Conservation (phyloP, 92 coral and sea anemone genomes). For the Micromussa lordhowensis region DNA sequence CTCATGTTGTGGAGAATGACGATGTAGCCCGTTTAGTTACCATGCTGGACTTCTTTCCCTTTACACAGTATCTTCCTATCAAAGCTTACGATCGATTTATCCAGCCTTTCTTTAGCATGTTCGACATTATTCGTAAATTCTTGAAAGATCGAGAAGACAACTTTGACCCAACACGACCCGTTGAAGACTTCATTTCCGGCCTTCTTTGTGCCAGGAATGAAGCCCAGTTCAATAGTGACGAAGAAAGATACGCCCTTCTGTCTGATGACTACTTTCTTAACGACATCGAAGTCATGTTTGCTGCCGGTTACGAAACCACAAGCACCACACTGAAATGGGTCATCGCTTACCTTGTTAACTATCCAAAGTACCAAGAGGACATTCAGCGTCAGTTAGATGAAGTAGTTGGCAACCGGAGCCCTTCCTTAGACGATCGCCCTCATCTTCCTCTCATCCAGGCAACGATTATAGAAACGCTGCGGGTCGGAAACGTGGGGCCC, state of each 20-base stretch:
- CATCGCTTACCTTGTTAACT: conserved; percentile 61
- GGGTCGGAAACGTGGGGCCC: conserved; percentile 68
- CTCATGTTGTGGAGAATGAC: conserved; percentile 32
- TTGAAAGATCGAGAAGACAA: conserved; percentile 33
- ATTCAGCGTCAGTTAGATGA: conserved; percentile 76
- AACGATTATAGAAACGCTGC: conserved; percentile 64
- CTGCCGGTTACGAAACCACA: conserved; percentile 79
- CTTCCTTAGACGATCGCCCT: conserved; percentile 45
- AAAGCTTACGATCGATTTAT: conserved; percentile 33
- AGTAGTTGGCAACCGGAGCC: conserved; percentile 40
- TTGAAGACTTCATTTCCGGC: conserved; percentile 22
- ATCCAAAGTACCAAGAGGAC: conserved; percentile 66
- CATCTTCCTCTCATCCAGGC: conserved; percentile 66
- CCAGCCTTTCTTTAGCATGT: conserved; percentile 24
- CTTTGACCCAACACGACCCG: conserved; percentile 24
- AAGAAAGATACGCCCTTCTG: conserved; percentile 29
- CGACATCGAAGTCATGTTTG: conserved; percentile 65
- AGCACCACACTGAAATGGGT: conserved; percentile 71
- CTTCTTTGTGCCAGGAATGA: conserved; percentile 53
- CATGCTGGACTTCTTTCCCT: conserved; percentile 39
- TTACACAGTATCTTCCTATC: conserved; percentile 32
- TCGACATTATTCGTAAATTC: conserved; percentile 27
- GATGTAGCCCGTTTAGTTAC: conserved; percentile 21
- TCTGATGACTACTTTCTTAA: conserved; percentile 61
- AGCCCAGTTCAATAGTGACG: conserved; percentile 1